These are phyloP conservation scores for Agapornis canus DNA, from an alignment of 2,797 vertebrate species.

Conservation along the genomic window DNA sequence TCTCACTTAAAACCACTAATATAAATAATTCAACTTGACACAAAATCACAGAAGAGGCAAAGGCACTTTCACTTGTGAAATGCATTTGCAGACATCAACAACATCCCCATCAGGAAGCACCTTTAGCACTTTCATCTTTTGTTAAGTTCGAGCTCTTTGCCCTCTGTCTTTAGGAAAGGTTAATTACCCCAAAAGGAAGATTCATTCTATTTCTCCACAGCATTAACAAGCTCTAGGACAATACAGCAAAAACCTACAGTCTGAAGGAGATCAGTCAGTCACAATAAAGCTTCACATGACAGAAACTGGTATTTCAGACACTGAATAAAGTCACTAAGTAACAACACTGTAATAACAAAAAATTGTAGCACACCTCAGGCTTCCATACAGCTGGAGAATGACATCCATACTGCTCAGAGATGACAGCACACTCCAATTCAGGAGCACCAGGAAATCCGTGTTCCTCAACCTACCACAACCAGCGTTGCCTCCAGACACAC, in stretches of 20 bases:
- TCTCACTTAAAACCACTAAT: not conserved
- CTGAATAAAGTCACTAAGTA: not conserved
- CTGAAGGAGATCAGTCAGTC: not conserved
- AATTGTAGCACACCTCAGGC: not conserved
- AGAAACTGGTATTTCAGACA: not conserved
- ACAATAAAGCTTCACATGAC: not conserved
- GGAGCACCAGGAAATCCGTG: not conserved
- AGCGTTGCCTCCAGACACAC: not conserved
- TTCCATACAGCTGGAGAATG: not conserved
- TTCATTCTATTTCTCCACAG: not conserved
- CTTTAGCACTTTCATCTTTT: not conserved
- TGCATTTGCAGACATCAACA: not conserved
- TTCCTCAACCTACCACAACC: not conserved
- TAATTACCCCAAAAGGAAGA: not conserved
- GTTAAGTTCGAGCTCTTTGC: not conserved
- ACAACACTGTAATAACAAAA: not conserved
- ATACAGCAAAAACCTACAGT: not conserved
- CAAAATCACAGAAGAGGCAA: not conserved
- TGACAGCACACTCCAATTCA: not conserved
- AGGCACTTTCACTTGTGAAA: not conserved
- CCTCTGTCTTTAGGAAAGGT: not conserved
- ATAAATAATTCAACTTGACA: not conserved
- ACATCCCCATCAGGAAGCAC: not conserved
- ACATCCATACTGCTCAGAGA: not conserved
- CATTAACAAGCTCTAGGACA: not conserved